phyloP scores from a whole-genome alignment of 2,888 invertebrate species.

The Xylophagus ater region DNA sequence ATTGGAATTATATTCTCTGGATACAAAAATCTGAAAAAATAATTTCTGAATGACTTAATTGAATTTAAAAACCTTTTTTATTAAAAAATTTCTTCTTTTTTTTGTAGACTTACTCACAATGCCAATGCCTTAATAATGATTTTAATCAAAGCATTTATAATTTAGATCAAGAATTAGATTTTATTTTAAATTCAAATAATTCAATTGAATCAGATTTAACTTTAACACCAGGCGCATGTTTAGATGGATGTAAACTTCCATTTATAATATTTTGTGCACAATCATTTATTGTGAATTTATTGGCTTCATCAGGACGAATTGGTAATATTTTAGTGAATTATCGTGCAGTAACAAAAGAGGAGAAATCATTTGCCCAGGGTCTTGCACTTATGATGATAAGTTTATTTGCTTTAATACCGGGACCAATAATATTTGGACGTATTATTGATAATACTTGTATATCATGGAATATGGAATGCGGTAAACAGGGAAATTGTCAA shows the following conservation, averaged over 20 bases:
- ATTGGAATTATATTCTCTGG: neutral
- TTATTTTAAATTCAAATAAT: too few species aligned
- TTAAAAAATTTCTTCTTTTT: slow-evolving; percentile 6
- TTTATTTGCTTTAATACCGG: slow-evolving; percentile 54
- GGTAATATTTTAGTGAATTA: slow-evolving; percentile 55
- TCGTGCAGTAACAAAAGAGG: slow-evolving; percentile 48
- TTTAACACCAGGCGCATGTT: slow-evolving; percentile 40
- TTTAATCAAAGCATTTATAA: neutral
- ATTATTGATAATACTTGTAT: slow-evolving; percentile 55
- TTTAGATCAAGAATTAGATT: neutral
- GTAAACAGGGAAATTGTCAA: slow-evolving; percentile 52
- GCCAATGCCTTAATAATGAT: slow-evolving; percentile 18
- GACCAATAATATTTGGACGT: slow-evolving; percentile 53
- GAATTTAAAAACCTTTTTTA: neutral
- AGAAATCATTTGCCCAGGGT: slow-evolving; percentile 56
- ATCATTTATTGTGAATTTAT: slow-evolving; percentile 45
- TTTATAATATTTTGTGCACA: slow-evolving; percentile 43
- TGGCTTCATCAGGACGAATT: slow-evolving; percentile 54
- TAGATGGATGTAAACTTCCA: slow-evolving; percentile 39
- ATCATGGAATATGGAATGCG: slow-evolving; percentile 55
- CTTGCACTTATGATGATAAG: slow-evolving; percentile 49
- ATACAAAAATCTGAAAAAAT: neutral
- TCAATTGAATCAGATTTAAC: too few species aligned
- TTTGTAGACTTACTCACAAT: slow-evolving; percentile 29
- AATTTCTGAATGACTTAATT: neutral